Base-by-base conservation (phyloP, 2,113 vertebrate species). In the Calyptommatus sinebrachiatus region DNA sequence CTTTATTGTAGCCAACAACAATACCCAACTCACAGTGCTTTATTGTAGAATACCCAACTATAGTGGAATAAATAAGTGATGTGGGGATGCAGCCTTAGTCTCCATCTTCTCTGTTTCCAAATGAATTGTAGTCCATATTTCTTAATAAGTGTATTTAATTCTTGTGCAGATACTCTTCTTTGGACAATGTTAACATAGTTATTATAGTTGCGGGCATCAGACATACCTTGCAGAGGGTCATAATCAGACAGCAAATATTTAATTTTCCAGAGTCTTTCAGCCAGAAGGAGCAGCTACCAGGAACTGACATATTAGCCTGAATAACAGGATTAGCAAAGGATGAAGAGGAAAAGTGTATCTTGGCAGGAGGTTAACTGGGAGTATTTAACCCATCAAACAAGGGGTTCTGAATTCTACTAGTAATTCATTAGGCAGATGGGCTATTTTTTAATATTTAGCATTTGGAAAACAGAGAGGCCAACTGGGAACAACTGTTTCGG, bases 361-460 rank as follows among this genome's bases (percentile, higher is more conserved):
- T 76, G 65, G 73, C 71, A 75, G 35, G 63, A 81, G 72, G 79
- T 81, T 76, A 81, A 81, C 72, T 48, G 76, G 53, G 66, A 76
- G 57, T 48, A 81, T 45, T 81, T 75, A 81, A 70, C 35, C 66
- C 67, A 76, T 76, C n/a, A 31, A 76, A 70, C 53, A 76, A 81
- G 60, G 12, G 24, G 45, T 76, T 81, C 71, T 75, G 73, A 70
- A 62, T 70, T 69, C 46, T 61, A 74, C 31, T 62, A 66, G 53
- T 48, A n/a, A 5, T 45, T 76, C 35, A 70, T 74, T 31, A 81
- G 45, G 26, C 65, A 76, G 72, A 50, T 62, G 57, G 66, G 41
- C 28, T 76, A 50, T 81, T 57, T 71, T 74, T 24, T 29, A 24
- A 70, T 71, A 24, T 61, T 71, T 70, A n/a, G 50, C 53, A 71